These are phyloP conservation scores for Chitala chitala DNA, from an alignment of 2,113 vertebrate species.

Conservation along the genomic window DNA sequence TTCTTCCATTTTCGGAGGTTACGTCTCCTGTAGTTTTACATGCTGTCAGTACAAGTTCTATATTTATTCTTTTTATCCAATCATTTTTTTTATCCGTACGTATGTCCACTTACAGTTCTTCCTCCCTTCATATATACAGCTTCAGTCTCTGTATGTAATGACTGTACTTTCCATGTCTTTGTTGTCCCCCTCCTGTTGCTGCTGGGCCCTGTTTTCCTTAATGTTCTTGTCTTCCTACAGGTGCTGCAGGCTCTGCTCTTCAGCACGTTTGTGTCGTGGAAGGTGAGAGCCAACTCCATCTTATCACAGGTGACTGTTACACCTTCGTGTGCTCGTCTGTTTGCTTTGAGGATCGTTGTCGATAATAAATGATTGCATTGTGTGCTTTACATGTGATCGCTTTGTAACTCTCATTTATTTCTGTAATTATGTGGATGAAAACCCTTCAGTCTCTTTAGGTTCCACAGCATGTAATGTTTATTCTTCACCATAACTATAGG, in stretches of 20 bases:
- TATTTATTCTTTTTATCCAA: neutral
- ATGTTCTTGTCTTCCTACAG: conserved; percentile 43
- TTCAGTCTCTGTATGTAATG: too few relatives aligned
- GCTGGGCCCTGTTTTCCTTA: too few relatives aligned
- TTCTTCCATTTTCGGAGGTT: too few relatives aligned
- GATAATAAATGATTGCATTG: too few relatives aligned
- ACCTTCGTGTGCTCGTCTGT: neutral
- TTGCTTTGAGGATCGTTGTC: neutral
- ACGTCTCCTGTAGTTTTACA: too few relatives aligned
- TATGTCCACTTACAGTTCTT: neutral
- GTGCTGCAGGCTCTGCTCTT: conserved; percentile 64
- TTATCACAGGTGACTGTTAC: conserved; percentile 66
- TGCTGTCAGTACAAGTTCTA: too few relatives aligned
- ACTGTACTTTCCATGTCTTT: neutral
- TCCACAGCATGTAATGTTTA: too few relatives aligned
- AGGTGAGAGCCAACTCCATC: conserved; percentile 65
- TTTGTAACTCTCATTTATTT: too few relatives aligned
- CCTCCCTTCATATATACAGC: neutral
- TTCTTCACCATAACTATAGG: too few relatives aligned
- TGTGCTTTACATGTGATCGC: too few relatives aligned
- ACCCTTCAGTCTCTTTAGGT: too few relatives aligned
- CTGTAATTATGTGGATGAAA: too few relatives aligned
- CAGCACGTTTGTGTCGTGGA: conserved; percentile 69
- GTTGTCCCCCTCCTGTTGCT: neutral
- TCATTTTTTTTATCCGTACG: neutral